Conservation (phyloP, 2,797 vertebrate species). For the Enteromius viviparus region DNA sequence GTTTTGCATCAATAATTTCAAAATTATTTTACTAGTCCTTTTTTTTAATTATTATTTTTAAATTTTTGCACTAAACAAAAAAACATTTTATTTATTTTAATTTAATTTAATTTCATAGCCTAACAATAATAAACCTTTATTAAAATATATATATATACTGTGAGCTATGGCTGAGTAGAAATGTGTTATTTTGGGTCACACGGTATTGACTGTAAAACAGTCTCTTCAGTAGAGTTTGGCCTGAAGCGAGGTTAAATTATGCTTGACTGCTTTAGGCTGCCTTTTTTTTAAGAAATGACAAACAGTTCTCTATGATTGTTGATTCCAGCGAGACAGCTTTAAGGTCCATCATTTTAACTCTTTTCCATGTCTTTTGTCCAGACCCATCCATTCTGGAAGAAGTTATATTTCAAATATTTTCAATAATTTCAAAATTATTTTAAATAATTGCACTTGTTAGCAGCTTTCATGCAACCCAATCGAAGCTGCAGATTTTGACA, state of each 20-base stretch:
- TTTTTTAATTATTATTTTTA: not conserved
- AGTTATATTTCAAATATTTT: conserved; percentile 24
- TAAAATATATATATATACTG: too few relatives aligned
- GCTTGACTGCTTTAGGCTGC: not conserved
- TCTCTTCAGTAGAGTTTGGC: not conserved
- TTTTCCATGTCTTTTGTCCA: conserved; percentile 35
- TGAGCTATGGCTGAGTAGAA: not conserved
- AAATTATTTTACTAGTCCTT: too few relatives aligned
- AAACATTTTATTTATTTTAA: not conserved
- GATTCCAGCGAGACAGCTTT: conserved; percentile 4
- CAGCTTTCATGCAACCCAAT: conserved; percentile 6
- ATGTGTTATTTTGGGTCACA: not conserved
- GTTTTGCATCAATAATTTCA: not conserved
- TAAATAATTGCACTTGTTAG: conserved; percentile 17
- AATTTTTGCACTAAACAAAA: not conserved
- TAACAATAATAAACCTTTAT: too few relatives aligned
- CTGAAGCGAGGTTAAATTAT: not conserved
- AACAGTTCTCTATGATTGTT: not conserved
- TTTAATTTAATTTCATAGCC: not conserved
- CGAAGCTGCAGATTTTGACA: not conserved
- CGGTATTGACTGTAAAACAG: not conserved
- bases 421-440: too few relatives aligned
- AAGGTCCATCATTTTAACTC: conserved; percentile 5
- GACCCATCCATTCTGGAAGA: not conserved
- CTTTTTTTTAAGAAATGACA: not conserved